phyloP scores from a whole-genome alignment of 2,113 vertebrate species.

The Zosterops borbonicus region DNA sequence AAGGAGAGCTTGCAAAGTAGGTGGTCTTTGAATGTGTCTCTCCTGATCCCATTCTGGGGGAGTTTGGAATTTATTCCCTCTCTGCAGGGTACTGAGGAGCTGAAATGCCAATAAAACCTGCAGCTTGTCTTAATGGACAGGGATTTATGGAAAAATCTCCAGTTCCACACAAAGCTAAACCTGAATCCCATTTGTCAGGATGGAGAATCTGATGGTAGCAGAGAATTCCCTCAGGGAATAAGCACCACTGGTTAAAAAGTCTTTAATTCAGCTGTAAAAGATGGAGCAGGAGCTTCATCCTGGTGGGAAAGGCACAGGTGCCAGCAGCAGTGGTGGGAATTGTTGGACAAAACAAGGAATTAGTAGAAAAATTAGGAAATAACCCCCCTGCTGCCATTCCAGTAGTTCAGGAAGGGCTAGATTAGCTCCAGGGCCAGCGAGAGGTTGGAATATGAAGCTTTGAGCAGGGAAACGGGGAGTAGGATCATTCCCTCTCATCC shows the following conservation, averaged over 20 bases:
- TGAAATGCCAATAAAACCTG: not conserved
- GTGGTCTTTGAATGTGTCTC: not conserved
- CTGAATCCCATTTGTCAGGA: not conserved
- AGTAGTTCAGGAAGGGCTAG: not conserved
- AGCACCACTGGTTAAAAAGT: not conserved
- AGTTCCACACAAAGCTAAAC: not conserved
- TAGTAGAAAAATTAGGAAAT: not conserved
- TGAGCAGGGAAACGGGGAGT: not conserved
- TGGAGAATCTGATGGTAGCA: not conserved
- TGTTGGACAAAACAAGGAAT: not conserved
- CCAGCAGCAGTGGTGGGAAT: not conserved
- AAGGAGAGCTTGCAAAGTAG: slow-evolving; percentile 77
- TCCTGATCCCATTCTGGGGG: rapidly evolving
- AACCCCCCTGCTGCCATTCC: not conserved
- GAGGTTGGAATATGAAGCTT: not conserved
- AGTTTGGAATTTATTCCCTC: not conserved
- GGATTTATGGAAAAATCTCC: not conserved
- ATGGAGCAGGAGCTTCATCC: not conserved
- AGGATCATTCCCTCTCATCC: not conserved
- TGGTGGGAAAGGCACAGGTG: not conserved
- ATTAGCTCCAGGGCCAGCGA: rapidly evolving
- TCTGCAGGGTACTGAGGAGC: not conserved
- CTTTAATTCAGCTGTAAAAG: not conserved
- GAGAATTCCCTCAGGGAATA: not conserved
- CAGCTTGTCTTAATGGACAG: not conserved